phyloP scores from a whole-genome alignment of 1,140 invertebrate genomes.

The Drosophila littoralis region DNA sequence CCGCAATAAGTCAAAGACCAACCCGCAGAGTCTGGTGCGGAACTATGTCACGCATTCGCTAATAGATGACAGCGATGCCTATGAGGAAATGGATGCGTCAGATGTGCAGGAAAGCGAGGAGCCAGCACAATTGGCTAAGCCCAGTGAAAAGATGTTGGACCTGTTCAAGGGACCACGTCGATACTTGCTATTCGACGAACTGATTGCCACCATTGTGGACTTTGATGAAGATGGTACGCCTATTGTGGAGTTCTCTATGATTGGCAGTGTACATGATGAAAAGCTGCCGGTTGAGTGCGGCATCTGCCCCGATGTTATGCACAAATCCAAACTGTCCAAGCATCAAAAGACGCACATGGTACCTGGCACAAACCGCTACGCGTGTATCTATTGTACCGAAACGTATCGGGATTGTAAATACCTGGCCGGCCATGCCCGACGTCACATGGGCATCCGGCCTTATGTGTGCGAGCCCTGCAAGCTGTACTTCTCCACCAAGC shows the following conservation, averaged over 20 bases:
- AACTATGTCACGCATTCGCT: background rate
- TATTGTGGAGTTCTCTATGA: conserved; percentile 78
- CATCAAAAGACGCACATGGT: conserved; percentile 76
- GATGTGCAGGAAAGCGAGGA: conserved; percentile 30
- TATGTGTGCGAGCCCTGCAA: conserved; percentile 78
- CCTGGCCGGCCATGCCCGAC: conserved; percentile 73
- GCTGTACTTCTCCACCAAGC: conserved; percentile 77
- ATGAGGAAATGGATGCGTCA: conserved; percentile 5
- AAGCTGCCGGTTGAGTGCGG: conserved; percentile 77
- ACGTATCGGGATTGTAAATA: conserved; percentile 79
- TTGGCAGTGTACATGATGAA: conserved; percentile 52
- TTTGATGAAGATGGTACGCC: conserved; percentile 73
- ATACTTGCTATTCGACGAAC: conserved; percentile 76
- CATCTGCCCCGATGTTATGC: conserved; percentile 80
- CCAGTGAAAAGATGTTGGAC: conserved; percentile 68
- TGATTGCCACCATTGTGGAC: conserved; percentile 77
- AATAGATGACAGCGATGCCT: conserved; percentile 1
- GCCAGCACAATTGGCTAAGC: conserved; percentile 25
- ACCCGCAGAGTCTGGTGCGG: background rate
- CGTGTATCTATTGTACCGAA: conserved; percentile 74
- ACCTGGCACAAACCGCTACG: conserved; percentile 72
- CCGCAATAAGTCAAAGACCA: conserved; percentile 4
- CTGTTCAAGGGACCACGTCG: conserved; percentile 65
- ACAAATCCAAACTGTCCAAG: conserved; percentile 60
- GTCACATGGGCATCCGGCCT: conserved; percentile 79